phyloP scores from a whole-genome alignment of 1,140 invertebrate genomes.

The Linepithema humile region DNA sequence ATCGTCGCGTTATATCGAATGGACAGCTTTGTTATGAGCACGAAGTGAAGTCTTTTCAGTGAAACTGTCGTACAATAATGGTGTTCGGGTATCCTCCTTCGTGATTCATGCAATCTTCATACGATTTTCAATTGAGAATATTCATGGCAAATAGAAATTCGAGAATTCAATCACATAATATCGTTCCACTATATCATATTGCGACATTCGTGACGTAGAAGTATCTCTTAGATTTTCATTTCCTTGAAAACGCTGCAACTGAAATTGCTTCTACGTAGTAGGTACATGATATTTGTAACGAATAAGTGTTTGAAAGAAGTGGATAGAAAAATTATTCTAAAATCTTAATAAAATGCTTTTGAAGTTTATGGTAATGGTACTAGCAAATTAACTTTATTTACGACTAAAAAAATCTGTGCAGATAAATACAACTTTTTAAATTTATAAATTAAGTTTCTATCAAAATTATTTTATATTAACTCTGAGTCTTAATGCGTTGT shows the following conservation, averaged over 20 bases:
- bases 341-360: neutral
- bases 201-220: neutral
- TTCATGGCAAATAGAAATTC: neutral
- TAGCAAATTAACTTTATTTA: neutral
- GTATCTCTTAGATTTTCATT: neutral
- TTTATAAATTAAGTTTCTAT: neutral
- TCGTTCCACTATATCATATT: neutral
- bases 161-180: neutral
- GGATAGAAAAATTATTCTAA: neutral
- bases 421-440: neutral
- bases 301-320: neutral
- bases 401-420: neutral
- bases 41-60: neutral
- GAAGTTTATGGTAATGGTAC: neutral
- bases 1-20: neutral
- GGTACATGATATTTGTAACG: neutral
- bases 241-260: neutral
- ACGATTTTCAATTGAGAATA: neutral
- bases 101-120: neutral
- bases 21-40: slow-evolving; percentile 11
- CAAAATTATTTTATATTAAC: too few species aligned
- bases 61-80: neutral
- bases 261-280: neutral
- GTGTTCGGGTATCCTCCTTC: neutral
- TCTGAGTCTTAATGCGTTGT: too few species aligned